Percentiles rank a stretch among this genome's conserved stretches.
Conservation (phyloP, 2,113 vertebrate genomes). For the Notothenia rossii region DNA sequence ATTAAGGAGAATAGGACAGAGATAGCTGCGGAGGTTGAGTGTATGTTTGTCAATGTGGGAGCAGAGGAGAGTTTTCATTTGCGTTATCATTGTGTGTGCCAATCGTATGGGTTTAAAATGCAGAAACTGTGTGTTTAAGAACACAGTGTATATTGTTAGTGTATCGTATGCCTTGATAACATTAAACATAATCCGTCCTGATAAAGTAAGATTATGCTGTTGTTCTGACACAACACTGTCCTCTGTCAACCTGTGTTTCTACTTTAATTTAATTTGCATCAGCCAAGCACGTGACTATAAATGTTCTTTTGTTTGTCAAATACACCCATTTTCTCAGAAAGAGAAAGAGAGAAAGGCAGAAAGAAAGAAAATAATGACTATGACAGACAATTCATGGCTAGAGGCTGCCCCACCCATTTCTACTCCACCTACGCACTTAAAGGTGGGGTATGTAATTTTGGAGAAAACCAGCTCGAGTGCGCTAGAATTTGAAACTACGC, state of each 20-base stretch:
- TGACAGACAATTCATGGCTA: constrained; percentile 51
- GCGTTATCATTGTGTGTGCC: not conserved
- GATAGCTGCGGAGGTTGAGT: constrained; percentile 50
- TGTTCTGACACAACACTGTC: not conserved
- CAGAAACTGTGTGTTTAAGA: constrained; percentile 27
- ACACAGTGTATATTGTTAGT: constrained; percentile 7
- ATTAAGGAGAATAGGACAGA: constrained; percentile 48
- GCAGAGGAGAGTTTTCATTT: constrained; percentile 39
- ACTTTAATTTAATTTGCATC: not conserved
- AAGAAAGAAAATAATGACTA: constrained; percentile 57
- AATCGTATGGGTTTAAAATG: not conserved
- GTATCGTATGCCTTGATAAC: not conserved
- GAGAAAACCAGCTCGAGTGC: too few species aligned
- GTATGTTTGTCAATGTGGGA: constrained; percentile 36
- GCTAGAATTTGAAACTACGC: too few species aligned
- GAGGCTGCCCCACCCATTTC: constrained; percentile 62
- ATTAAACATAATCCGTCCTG: not conserved
- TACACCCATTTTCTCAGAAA: constrained; percentile 3
- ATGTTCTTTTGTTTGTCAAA: constrained; percentile 4
- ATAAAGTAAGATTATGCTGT: not conserved
- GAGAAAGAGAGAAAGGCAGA: not conserved
- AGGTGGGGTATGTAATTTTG: too few species aligned
- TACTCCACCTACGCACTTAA: constrained; percentile 59
- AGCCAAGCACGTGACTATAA: not conserved
- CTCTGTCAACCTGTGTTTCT: not conserved